Evolutionary conservation across 2,113 vertebrate genomes (phyloP).

Genomic region (Nothocercus nigrocapillus): DNA sequence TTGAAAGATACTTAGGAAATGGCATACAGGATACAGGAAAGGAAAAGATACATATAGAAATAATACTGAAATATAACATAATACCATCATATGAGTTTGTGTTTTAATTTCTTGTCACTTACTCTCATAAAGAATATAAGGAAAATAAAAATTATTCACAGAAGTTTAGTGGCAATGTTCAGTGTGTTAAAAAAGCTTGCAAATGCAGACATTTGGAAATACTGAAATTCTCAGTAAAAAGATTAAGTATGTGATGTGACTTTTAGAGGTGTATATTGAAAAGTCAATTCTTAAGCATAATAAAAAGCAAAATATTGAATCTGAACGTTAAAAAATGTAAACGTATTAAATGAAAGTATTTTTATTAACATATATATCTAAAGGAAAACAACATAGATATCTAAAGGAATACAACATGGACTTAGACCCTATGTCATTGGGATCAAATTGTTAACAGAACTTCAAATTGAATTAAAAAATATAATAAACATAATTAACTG

Average conservation of each 20-base stretch:
- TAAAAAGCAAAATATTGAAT: neutral
- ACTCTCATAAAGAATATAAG: neutral
- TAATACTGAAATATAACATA: neutral
- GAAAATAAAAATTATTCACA: neutral
- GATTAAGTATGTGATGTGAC: neutral
- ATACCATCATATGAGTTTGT: neutral
- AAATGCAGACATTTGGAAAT: neutral
- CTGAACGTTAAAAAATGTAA: neutral
- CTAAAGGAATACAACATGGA: neutral
- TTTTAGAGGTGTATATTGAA: neutral
- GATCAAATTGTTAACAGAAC: neutral
- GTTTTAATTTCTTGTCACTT: neutral
- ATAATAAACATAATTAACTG: neutral
- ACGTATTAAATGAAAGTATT: neutral
- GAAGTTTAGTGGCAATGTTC: neutral
- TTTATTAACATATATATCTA: neutral
- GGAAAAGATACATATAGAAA: neutral
- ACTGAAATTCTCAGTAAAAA: neutral
- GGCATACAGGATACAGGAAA: neutral
- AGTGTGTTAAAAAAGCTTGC: neutral
- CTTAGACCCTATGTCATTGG: neutral
- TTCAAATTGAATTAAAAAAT: neutral
- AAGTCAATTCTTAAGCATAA: neutral
- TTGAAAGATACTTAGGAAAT: neutral
- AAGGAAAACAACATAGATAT: neutral